Conservation (phyloP, 2,888 invertebrate species). For the Hirtodrosophila confusa region DNA sequence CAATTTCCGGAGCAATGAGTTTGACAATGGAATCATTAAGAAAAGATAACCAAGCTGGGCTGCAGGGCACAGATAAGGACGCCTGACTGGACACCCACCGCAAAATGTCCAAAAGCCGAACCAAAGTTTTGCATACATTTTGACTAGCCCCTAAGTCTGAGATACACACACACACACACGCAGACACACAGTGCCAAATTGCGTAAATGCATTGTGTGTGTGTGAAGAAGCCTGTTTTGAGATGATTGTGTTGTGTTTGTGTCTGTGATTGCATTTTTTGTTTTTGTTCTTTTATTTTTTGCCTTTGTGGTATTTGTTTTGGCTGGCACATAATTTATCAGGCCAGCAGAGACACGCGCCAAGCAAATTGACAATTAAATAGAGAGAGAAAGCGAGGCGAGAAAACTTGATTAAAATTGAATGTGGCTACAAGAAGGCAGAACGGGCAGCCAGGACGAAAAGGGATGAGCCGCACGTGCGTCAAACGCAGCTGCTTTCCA, state of each 20-base stretch:
- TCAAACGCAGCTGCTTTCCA: slow-evolving; percentile 58
- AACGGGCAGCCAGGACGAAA: slow-evolving; percentile 3
- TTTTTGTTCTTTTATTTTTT: slow-evolving; percentile 47
- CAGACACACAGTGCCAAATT: slow-evolving; percentile 8
- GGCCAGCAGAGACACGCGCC: slow-evolving; percentile 59
- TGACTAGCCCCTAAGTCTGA: slow-evolving; percentile 16
- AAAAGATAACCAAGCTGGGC: slow-evolving; percentile 60
- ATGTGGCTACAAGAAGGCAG: slow-evolving; percentile 39
- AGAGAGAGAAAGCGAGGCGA: slow-evolving; percentile 39
- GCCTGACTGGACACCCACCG: slow-evolving; percentile 49
- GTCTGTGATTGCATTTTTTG: slow-evolving; percentile 59
- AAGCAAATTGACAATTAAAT: slow-evolving; percentile 74
- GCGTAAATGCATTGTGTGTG: slow-evolving; percentile 31
- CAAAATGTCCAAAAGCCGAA: slow-evolving; percentile 27
- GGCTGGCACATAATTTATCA: slow-evolving; percentile 65
- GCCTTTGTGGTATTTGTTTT: slow-evolving; percentile 56
- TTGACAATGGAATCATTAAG: slow-evolving; percentile 78
- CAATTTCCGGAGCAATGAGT: slow-evolving; percentile 75
- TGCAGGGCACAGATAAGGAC: slow-evolving; percentile 57
- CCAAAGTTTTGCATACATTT: slow-evolving; percentile 42
- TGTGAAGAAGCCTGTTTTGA: slow-evolving; percentile 7
- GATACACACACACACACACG: slow-evolving; percentile 15
- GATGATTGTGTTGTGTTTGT: slow-evolving; percentile 15
- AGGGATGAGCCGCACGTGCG: slow-evolving; percentile 62
- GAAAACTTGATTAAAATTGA: slow-evolving; percentile 76